Base-by-base conservation (phyloP, 2,888 invertebrate genomes). In the Camptogramma bilineatum region DNA sequence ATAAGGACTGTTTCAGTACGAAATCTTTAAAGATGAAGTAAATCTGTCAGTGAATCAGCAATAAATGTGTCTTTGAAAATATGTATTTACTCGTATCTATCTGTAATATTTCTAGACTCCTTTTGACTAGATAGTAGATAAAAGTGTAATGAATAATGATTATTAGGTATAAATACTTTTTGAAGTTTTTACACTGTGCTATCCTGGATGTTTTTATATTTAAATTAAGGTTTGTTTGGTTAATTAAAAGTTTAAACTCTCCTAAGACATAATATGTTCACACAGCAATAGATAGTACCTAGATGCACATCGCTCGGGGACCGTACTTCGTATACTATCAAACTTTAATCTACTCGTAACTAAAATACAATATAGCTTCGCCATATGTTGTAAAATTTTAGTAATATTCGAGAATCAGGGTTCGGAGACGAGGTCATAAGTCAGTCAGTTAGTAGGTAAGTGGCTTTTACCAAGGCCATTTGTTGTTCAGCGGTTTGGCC, bases 391-490 rank as follows among this genome's bases (percentile, higher is more conserved):
- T 71, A 70, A 68, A 66, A 61, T 73, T 66, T 72, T 64, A 68
- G 75, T 72, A 71, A 75, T 72, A 71, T 73, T 59, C 64, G 71
- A 75, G 73, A 72, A 73, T 61, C 67, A 74, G 73, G 74, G 75
- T 74, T 73, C 67, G 54, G 64, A 73, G 74, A 74, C 74, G 72
- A 76, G 74, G 80, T 79, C 76, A 76, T 82, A 80, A 80, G 74
- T 81, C 77, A 75, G 73, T 74, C 73, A 78, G 75, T 80, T 79
- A 80, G 73, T 72, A 68, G 71, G 79, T 80, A 79, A 80, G 80
- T 80, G 78, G 79, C 75, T 79, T 80, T 78, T 73, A 76, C 77
- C 74, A 78, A 71, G 74, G 66, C 77, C 79, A 78, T 82, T 81
- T 80, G 76, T 79, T 81, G 79, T 69, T 72, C 73, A 57, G 78